Percentiles rank a stretch among this genome's conserved stretches.
phyloP scores from a whole-genome alignment of 2,113 vertebrate species.

The Heteronetta atricapilla region DNA sequence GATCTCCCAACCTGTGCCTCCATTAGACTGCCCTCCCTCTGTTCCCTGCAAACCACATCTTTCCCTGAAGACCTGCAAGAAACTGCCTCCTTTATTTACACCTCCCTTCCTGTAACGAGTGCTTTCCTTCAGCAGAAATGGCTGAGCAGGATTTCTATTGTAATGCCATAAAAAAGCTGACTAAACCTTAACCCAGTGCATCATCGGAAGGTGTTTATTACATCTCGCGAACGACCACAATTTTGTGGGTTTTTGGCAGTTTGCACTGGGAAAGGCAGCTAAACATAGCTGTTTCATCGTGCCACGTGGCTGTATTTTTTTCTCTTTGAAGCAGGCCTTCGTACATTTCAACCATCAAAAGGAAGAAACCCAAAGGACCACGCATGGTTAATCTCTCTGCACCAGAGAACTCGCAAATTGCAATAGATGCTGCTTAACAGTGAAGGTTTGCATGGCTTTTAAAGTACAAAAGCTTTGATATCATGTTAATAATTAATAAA shows the following conservation, averaged over 20 bases:
- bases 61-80: background rate
- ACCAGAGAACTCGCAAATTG: background rate
- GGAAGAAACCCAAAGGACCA: background rate
- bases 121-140: background rate
- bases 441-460: background rate
- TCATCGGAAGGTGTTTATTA: background rate
- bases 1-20: background rate
- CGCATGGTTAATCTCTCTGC: background rate
- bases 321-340: background rate
- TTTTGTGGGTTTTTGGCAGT: background rate
- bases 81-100: background rate
- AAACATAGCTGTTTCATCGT: background rate
- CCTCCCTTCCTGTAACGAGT: background rate
- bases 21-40: background rate
- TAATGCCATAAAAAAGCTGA: background rate
- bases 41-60: background rate
- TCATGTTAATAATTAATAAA: background rate
- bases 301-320: background rate
- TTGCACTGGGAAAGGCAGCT: background rate
- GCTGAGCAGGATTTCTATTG: background rate
- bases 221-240: background rate
- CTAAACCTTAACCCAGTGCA: background rate
- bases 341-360: background rate
- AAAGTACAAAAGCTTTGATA: background rate
- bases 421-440: background rate